These are phyloP conservation scores for Hipposideros armiger DNA, from an alignment of 2,113 vertebrate genomes.

Conservation along the genomic window DNA sequence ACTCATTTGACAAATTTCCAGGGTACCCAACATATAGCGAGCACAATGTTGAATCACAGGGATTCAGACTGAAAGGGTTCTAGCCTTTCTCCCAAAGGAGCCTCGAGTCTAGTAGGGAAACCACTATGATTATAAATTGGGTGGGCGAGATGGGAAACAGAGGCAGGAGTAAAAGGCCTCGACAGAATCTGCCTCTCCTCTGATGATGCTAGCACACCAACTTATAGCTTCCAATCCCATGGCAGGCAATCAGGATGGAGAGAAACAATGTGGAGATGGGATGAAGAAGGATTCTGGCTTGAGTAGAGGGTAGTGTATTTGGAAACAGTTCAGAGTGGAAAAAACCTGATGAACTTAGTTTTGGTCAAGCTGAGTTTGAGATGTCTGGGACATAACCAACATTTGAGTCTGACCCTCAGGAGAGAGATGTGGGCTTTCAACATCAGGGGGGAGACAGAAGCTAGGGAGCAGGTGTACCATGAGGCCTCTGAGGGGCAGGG, in stretches of 20 bases:
- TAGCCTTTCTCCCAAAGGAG: not conserved
- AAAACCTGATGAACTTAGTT: not conserved
- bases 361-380: not conserved
- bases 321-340: not conserved
- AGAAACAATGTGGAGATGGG: not conserved
- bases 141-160: not conserved
- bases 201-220: not conserved
- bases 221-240: not conserved
- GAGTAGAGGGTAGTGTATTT: not conserved
- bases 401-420: too few relatives aligned
- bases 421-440: not conserved
- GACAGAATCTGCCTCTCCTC: not conserved
- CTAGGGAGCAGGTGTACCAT: accelerated
- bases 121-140: not conserved
- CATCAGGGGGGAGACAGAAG: not conserved
- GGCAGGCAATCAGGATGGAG: not conserved
- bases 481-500: not conserved
- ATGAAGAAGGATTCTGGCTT: not conserved
- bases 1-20: not conserved
- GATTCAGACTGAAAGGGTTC: not conserved
- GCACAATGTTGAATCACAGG: not conserved
- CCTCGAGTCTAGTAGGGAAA: not conserved
- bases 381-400: too few relatives aligned
- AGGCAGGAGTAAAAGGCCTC: not conserved
- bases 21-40: not conserved